phyloP scores from a whole-genome alignment of 2,113 vertebrate species.

The Benitochromis conjunctus region DNA sequence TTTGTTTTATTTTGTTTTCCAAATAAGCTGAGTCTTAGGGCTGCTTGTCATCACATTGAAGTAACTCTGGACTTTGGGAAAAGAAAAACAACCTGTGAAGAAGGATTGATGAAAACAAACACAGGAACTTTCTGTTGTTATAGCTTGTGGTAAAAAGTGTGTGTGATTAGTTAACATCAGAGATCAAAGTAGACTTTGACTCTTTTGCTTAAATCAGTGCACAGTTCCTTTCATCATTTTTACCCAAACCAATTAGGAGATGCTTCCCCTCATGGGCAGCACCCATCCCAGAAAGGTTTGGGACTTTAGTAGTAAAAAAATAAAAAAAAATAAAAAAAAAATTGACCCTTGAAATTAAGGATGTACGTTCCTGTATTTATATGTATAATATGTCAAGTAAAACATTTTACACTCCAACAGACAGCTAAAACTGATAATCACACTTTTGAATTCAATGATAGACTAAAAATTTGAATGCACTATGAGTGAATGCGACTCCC shows the following conservation, averaged over 20 bases:
- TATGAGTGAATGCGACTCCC: not conserved
- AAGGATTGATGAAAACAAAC: not conserved
- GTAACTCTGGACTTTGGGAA: not conserved
- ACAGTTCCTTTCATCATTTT: not conserved
- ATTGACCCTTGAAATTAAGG: not conserved
- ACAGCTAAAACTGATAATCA: not conserved
- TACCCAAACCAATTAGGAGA: not conserved
- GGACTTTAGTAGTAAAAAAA: not conserved
- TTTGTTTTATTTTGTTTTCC: slow-evolving; percentile 17
- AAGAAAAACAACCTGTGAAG: not conserved
- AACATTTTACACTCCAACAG: not conserved
- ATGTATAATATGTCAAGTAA: not conserved
- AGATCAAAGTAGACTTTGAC: not conserved
- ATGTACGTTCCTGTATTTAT: not conserved
- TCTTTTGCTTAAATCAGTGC: not conserved
- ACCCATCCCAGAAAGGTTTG: not conserved
- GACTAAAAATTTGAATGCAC: not conserved
- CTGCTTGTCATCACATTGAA: slow-evolving; percentile 1
- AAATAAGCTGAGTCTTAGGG: not conserved
- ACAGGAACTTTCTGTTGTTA: not conserved
- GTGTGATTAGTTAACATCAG: not conserved
- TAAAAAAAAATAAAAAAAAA: not conserved
- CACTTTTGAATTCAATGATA: not conserved
- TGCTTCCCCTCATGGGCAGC: not conserved
- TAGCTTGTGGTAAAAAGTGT: not conserved